These are phyloP conservation scores for Girardia tigrina DNA, from an alignment of 2,888 invertebrate species.

Conservation along the genomic window DNA sequence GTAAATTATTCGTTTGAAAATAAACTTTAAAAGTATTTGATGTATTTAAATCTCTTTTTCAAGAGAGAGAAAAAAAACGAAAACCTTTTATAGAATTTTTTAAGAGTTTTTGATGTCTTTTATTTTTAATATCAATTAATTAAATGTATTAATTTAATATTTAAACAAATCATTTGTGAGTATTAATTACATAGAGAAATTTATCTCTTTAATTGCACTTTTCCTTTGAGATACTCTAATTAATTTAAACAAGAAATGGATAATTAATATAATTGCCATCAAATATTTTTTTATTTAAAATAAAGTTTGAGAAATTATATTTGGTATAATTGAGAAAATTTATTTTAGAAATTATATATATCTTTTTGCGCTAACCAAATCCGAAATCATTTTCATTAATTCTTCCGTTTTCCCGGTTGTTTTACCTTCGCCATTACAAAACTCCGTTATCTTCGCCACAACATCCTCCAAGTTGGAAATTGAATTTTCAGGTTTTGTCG, in stretches of 20 bases:
- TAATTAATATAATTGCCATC: neutral
- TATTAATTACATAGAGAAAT: neutral
- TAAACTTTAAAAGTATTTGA: too few relatives aligned
- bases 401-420: neutral
- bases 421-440: neutral
- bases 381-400: neutral
- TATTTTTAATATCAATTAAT: neutral
- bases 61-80: neutral
- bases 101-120: neutral
- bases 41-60: neutral
- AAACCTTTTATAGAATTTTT: neutral
- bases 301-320: neutral
- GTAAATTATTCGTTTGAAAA: too few relatives aligned
- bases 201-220: neutral
- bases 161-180: conserved; percentile 11
- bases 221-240: neutral
- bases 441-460: neutral
- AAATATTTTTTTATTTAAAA: neutral
- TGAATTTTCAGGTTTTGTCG: neutral
- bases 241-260: neutral
- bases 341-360: neutral
- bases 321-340: neutral
- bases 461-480: neutral
- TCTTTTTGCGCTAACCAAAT: neutral
- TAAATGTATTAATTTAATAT: neutral